phyloP scores from a whole-genome alignment of 2,113 vertebrate genomes.

The Seriola aureovittata region DNA sequence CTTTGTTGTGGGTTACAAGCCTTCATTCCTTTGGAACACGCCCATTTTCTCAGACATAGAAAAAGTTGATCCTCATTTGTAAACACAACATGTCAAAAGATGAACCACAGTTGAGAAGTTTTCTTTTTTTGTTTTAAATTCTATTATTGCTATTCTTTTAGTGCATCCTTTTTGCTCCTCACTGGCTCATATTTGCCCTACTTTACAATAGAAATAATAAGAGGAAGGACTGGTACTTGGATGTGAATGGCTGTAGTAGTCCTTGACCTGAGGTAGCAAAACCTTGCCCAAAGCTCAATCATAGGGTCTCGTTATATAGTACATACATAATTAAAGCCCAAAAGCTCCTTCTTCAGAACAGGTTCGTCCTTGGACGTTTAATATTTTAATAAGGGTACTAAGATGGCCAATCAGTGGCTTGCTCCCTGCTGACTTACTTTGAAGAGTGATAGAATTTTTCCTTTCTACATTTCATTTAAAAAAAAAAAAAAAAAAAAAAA shows the following conservation, averaged over 20 bases:
- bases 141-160: neutral
- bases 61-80: neutral
- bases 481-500: too few species aligned
- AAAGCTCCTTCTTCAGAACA: constrained; percentile 40
- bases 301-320: constrained; percentile 60
- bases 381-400: constrained; percentile 53
- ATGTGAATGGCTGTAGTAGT: constrained; percentile 8
- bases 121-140: neutral
- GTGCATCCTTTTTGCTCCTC: neutral
- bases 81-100: neutral
- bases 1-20: constrained; percentile 25
- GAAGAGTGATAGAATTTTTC: neutral
- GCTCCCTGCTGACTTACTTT: constrained; percentile 21
- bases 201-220: constrained; percentile 18
- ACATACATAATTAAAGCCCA: constrained; percentile 64
- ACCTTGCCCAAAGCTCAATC: constrained; percentile 70
- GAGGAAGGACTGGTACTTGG: neutral
- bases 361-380: constrained; percentile 59
- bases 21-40: neutral
- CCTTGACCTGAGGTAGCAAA: constrained; percentile 57
- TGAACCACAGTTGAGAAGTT: neutral
- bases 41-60: neutral
- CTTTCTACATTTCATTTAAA: neutral
- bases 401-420: constrained; percentile 32
- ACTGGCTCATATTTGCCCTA: neutral